Evolutionary conservation across 37 sponge, comb jelly and placozoan species (phyloP), one percentile per base, ranked within the genome.

Genomic region (Cliona cf. orientalis): DNA sequence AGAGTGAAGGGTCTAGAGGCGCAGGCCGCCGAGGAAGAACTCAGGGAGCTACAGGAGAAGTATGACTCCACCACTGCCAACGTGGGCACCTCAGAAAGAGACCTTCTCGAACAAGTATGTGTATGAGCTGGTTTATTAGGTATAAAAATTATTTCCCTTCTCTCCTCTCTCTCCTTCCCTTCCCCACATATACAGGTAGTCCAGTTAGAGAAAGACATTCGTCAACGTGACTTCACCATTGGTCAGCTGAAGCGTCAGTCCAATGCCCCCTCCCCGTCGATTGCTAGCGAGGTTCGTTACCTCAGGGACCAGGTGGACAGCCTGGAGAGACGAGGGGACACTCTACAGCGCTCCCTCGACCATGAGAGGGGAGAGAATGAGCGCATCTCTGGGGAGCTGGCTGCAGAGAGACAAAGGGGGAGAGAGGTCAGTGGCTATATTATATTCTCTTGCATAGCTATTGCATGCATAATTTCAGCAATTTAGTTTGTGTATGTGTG

Each of bases 201-300:
- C 2, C 76, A 60, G 60, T 60, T 88, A n/a, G 83, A 81, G 64
- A 58, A 69, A 61, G 77, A 81, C 5, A 40, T 82, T 2, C 38
- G 83, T 32, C 42, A 70, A 6, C 58, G 75, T 22, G 78, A 88
- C n/a, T 37, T 32, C 25, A 25, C 40, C 2, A 73, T 83, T 46
- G 55, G 65, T 7, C 21, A 26, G 29, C 66, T 83, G 55, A 42
- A 42, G 23, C 59, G 61, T 17, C 69, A 42, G 32, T 74, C 19
- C 2, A 35, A 40, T 26, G 14, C 64, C 23, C 40, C 62, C 6
- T 32, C 58, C 22, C 46, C 49, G 11, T 25, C 80, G 32, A 44
- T 58, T 29, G 61, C 42, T 19, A 66, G 29, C 55, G 66, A 83
- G 40, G 35, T 34, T 6, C 25, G 75, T 35, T 23, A 26, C 36